phyloP scores from a whole-genome alignment of 2,888 invertebrate genomes.

The Uropetala carovei region DNA sequence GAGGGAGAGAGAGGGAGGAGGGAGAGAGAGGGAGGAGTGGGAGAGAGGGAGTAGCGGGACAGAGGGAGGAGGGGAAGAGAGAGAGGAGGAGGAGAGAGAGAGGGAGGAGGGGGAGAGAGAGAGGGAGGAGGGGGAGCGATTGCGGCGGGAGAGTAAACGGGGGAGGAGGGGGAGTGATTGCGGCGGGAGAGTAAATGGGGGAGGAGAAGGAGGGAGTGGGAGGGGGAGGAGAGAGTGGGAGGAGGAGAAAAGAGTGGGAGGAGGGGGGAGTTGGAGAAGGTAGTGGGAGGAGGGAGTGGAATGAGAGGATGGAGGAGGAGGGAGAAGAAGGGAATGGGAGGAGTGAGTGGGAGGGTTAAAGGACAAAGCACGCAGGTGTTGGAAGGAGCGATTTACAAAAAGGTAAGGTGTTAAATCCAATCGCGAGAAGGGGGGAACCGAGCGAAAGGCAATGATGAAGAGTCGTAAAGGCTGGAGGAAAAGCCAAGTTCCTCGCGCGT shows the following conservation, averaged over 20 bases:
- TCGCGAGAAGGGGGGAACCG: not conserved
- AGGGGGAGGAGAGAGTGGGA: not conserved
- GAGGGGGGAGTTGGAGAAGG: no score
- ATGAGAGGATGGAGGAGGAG: not conserved
- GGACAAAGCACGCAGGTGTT: not conserved
- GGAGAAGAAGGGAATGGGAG: no score
- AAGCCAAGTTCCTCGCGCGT: not conserved
- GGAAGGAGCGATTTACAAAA: not conserved
- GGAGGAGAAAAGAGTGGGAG: no score
- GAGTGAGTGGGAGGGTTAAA: not conserved
- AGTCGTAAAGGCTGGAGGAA: not conserved
- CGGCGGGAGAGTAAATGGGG: not conserved
- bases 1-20: not conserved
- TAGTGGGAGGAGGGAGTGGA: not conserved
- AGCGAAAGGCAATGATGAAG: conserved; percentile 13
- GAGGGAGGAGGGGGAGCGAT: no score
- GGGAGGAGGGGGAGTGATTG: not conserved
- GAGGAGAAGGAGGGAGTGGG: not conserved
- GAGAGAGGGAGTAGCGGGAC: not conserved
- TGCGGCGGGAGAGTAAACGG: not conserved
- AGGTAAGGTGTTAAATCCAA: not conserved
- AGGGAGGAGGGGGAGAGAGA: not conserved
- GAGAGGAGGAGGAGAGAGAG: not conserved
- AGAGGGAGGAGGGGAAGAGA: not conserved
- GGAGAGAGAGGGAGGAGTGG: not conserved